Conservation (phyloP, 2,888 invertebrate genomes). For the Mesochorus sp. region DNA sequence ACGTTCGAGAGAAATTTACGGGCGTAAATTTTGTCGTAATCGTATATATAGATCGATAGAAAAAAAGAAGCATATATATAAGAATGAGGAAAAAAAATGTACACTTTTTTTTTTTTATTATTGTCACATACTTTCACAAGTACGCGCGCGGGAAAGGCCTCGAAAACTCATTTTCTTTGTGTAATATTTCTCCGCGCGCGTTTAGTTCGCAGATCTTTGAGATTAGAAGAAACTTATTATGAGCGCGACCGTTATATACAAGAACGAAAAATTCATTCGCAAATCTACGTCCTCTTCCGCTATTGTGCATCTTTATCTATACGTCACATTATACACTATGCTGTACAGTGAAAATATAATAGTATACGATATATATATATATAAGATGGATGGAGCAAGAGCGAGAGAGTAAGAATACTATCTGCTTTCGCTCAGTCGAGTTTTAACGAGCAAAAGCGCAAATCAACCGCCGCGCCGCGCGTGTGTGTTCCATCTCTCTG, state of each 20-base stretch:
- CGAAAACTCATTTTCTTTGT: conserved; percentile 50
- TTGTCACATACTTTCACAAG: conserved; percentile 23
- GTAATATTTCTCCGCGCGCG: too few species aligned
- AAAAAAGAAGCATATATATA: background rate
- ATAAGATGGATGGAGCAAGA: background rate
- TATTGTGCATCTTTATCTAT: too few species aligned
- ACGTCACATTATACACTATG: too few species aligned
- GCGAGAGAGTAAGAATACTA: conserved; percentile 33
- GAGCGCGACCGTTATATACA: conserved; percentile 40
- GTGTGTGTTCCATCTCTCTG: conserved; percentile 26
- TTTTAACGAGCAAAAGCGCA: conserved; percentile 57
- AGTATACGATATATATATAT: background rate
- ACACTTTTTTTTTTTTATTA: conserved; percentile 13
- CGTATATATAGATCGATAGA: conserved; percentile 5
- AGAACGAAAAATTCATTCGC: conserved; percentile 6
- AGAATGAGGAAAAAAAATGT: background rate
- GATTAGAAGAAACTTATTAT: conserved; percentile 26
- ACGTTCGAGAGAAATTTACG: too few species aligned
- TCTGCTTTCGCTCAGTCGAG: conserved; percentile 55
- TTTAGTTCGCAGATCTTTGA: conserved; percentile 12
- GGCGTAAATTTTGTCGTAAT: conserved; percentile 13
- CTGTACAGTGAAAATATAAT: background rate
- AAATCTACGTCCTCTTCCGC: background rate
- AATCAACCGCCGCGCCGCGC: conserved; percentile 41
- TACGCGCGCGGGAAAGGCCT: conserved; percentile 17